A percentile compares a stretch with the other conserved stretches of the same genome.
Conservation (phyloP, 1,140 invertebrate genomes). For the Stegodyphus dumicola region DNA sequence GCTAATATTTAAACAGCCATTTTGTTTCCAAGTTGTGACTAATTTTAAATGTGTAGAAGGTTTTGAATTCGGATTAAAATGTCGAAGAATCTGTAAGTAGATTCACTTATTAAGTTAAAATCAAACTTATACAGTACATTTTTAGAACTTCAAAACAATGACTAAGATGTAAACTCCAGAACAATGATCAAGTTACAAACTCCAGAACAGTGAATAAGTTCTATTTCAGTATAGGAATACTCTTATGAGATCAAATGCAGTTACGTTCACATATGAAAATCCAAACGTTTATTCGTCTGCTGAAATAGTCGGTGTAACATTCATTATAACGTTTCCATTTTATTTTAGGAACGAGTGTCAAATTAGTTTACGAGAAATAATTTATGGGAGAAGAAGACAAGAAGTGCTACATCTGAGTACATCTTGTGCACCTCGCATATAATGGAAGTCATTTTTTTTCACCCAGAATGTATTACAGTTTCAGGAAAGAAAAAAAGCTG, state of each 20-base stretch:
- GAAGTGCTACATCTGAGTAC: conserved; percentile 2
- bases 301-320: conserved; percentile 21
- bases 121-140: too few species aligned
- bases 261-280: conserved; percentile 19
- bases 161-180: neutral
- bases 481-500: neutral
- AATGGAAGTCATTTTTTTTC: neutral
- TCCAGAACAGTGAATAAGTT: neutral
- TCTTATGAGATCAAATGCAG: conserved; percentile 36
- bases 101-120: too few species aligned
- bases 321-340: conserved; percentile 19
- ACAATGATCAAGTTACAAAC: neutral
- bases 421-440: neutral
- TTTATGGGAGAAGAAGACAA: conserved; percentile 47
- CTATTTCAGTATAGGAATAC: neutral
- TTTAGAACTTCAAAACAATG: too few species aligned
- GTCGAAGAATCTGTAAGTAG: too few species aligned
- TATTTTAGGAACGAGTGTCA: conserved; percentile 38
- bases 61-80: too few species aligned
- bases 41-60: too few species aligned
- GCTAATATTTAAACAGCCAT: too few species aligned
- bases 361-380: conserved; percentile 35
- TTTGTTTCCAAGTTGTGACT: too few species aligned
- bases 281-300: neutral
- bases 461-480: neutral